Evolutionary conservation across 2,888 invertebrate genomes (phyloP), one percentile per base, ranked within the genome.

Genomic region (Acanthosepion esculentum): DNA sequence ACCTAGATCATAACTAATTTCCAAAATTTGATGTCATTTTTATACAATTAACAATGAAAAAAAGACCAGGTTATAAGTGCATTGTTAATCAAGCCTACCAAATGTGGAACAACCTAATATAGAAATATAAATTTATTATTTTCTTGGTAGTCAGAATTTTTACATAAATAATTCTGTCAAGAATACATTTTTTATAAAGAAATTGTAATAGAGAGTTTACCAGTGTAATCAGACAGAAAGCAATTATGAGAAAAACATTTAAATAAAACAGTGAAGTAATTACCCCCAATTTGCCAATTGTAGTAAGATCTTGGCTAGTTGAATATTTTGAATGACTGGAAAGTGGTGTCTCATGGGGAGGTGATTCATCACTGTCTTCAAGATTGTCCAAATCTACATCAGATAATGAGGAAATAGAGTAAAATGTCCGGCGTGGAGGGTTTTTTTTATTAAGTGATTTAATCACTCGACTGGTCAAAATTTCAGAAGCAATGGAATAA

Each of bases 381-480:
- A 93, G 33, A 53, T 29, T 53, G 59, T 94, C 94, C 59, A 64
- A 29, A 64, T 94, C 94, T 3, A 94, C 20, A 48, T 94, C 94
- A 55, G 48, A 33, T n/a, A 64, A 33, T n/a, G 94, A 94, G 23
- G 94, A 94, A 33, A 94, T 64, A 20, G 94, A 33, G 55, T 94
- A 94, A 94, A 59, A 94, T 64, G 64, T 94, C 55, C 94, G 55
- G 50, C 94, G 94, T 33, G 94, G 55, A n/a, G 94, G 94, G 20
- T n/a, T 94, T 64, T 94, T 94, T 55, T 94, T 94, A 94, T 26
- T 64, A 10, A 48, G 29, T 20, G 94, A 33, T 20, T 33, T n/a
- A 59, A 94, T 64, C 18, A 94, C 94, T 29, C 94, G 94, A 33
- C 64, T 55, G 20, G 94, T 59, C 64, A 94, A 33, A 33, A 94